A percentile compares a stretch with the other conserved stretches of the same genome.
Evolutionary conservation across 2,113 vertebrate species (phyloP).

Genomic region (Orthonyx spaldingii): DNA sequence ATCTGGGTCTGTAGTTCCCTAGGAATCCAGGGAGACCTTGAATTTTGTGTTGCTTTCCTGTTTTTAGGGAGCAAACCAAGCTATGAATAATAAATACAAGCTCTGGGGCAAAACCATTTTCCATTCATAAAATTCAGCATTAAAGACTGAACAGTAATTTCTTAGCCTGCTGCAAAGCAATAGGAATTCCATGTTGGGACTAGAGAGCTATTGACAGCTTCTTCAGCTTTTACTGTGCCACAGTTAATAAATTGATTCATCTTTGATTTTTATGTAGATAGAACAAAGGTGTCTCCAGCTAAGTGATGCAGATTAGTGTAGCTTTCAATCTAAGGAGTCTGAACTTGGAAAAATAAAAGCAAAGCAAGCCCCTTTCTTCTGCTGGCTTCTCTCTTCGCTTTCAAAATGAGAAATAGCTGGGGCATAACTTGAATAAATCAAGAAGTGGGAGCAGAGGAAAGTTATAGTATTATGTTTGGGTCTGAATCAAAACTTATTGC

Average conservation of each 20-base stretch:
- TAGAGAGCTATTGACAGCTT: background rate
- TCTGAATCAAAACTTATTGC: background rate
- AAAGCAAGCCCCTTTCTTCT: background rate
- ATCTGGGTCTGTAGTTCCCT: background rate
- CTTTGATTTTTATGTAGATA: background rate
- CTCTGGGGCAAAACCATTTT: background rate
- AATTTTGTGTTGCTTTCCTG: background rate
- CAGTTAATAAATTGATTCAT: background rate
- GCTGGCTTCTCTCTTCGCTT: background rate
- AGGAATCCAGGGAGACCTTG: background rate
- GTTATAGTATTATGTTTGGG: background rate
- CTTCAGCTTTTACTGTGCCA: background rate
- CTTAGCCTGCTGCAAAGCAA: background rate
- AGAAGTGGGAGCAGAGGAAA: background rate
- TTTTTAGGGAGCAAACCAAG: background rate
- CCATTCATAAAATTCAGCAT: slow-evolving; percentile 7
- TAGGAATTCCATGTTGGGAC: background rate
- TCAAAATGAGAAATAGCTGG: background rate
- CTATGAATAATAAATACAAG: slow-evolving; percentile 4
- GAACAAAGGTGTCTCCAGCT: background rate
- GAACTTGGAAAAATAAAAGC: background rate
- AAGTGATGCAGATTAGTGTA: background rate
- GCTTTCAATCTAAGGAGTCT: background rate
- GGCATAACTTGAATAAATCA: background rate
- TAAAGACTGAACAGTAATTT: background rate